Base-by-base conservation (phyloP, 2,888 invertebrate genomes). In the Pediacus dermestoides region DNA sequence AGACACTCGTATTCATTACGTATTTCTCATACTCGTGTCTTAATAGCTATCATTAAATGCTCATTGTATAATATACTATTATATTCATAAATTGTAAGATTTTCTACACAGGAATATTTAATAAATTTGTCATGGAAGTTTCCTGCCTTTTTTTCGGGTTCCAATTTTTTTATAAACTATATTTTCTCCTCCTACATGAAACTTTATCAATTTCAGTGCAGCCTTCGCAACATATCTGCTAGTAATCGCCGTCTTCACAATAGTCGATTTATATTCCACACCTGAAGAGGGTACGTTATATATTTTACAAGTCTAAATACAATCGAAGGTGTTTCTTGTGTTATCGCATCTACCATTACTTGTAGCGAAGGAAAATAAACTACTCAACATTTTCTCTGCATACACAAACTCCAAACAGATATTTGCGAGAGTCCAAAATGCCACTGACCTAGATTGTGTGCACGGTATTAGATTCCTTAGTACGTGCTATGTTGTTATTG, bases 381-480 rank as follows among this genome's bases (percentile, higher is more conserved):
- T 48, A 1, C 23, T 49, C n/a, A 37, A 34, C 25, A 42, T 46
- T 25, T 53, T 51, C 27, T 53, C 53, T 6, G 40, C 38, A n/a
- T 38, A 37, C n/a, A 25, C 28, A 14, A 58, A 60, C 30, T 36
- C 50, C 10, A 39, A 41, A 37, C 48, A 51, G 32, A 48, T 60
- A 31, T 50, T 58, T 25, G 41, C 52, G 3, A 30, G 30, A 23
- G 37, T 21, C 18, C 28, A 16, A 14, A 13, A 2, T 16, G 30
- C 48, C 15, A 47, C 48, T 16, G 53, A 53, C 26, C 42, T 63
- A 21, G 55, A 56, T 40, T 63, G 61, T 44, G 46, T 77, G 7
- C 70, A 76, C 48, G 78, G 78, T 6, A 65, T 78, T 3, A 64
- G 77, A 18, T 70, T 70, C 44, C 46, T 74, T 13, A 72, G 71